Percentiles rank a stretch among this genome's conserved stretches.
phyloP scores from a whole-genome alignment of 2,797 vertebrate genomes.

The Gorsachius magnificus region DNA sequence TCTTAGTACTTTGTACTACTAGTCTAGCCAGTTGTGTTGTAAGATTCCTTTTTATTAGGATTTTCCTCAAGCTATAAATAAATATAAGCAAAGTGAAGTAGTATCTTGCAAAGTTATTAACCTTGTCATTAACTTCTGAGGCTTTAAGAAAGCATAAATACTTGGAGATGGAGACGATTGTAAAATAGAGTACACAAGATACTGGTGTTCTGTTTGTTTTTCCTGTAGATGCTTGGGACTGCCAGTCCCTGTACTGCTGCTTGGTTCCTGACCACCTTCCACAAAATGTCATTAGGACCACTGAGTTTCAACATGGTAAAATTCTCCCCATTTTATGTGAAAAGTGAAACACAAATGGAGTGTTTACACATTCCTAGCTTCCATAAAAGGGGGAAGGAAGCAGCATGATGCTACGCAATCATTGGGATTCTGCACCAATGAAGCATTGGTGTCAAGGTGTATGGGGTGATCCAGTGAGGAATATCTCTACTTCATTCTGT shows the following conservation, averaged over 20 bases:
- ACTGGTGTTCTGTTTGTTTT: background rate
- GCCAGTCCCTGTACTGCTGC: background rate
- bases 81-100: background rate
- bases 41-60: background rate
- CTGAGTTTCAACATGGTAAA: background rate
- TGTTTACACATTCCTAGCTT: background rate
- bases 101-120: background rate
- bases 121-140: background rate
- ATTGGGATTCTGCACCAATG: background rate
- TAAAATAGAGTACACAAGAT: background rate
- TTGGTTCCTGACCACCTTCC: background rate
- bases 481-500: background rate
- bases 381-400: background rate
- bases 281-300: background rate
- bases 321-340: background rate
- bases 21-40: background rate
- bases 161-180: background rate
- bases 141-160: background rate
- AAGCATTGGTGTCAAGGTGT: rapidly evolving
- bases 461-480: background rate
- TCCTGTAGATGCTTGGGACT: background rate
- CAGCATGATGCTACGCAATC: background rate
- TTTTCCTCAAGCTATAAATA: background rate
- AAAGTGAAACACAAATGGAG: background rate
- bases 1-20: background rate